Percentiles rank a stretch among this genome's conserved stretches.
phyloP scores from a whole-genome alignment of 1,140 invertebrate species.

The Coenobita brevimanus region DNA sequence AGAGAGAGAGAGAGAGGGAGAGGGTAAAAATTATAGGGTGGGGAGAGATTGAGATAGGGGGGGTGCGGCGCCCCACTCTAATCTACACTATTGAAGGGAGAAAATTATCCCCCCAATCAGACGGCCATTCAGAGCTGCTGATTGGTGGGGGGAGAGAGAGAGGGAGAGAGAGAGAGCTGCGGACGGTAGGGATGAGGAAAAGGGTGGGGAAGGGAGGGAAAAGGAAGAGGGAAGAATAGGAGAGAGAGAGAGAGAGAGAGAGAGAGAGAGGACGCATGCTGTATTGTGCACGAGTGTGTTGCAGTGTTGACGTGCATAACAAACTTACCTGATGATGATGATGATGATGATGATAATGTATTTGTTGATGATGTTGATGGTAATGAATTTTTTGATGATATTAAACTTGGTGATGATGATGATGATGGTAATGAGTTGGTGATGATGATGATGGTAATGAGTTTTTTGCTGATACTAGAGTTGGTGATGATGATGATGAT shows the following conservation, averaged over 20 bases:
- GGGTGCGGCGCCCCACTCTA: background rate
- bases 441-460: background rate
- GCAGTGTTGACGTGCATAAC: too few relatives aligned
- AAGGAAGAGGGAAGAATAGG: background rate
- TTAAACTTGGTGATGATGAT: too few relatives aligned
- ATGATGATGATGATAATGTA: too few relatives aligned
- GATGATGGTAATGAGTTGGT: background rate
- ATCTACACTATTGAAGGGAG: background rate
- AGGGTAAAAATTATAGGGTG: background rate
- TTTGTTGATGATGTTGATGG: too few relatives aligned
- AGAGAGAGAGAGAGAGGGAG: slow-evolving; percentile 25
- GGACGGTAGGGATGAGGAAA: background rate
- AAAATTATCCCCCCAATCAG: too few relatives aligned
- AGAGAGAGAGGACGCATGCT: background rate
- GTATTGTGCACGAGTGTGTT: too few relatives aligned
- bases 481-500: background rate
- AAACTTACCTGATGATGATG: too few relatives aligned
- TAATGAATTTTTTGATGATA: too few relatives aligned
- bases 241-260: slow-evolving; percentile 11
- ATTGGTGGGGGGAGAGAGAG: slow-evolving; percentile 8
- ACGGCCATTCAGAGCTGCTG: background rate
- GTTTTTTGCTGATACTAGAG: background rate
- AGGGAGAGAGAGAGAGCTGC: slow-evolving; percentile 11
- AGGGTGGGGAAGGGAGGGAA: slow-evolving; percentile 10
- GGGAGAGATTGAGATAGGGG: background rate